Percentiles rank a stretch among this genome's conserved stretches.
These are phyloP conservation scores for Danionella cerebrum DNA, from an alignment of 2,113 vertebrate species.

Conservation along the genomic window DNA sequence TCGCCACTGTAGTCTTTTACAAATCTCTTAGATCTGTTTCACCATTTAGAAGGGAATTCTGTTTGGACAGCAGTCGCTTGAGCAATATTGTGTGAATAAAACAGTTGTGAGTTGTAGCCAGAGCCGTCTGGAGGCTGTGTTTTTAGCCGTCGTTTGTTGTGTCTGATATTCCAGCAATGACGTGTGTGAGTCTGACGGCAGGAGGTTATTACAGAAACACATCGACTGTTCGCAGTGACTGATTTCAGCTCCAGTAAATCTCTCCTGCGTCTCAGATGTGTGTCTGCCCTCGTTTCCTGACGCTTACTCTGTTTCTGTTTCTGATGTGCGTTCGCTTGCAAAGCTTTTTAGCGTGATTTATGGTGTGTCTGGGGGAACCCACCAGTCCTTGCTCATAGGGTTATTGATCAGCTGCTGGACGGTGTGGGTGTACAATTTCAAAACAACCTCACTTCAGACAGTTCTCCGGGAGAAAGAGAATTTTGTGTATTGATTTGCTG, in stretches of 20 bases:
- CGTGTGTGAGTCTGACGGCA: neutral
- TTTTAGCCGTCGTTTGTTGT: no score
- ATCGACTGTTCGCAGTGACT: neutral
- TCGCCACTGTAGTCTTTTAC: no score
- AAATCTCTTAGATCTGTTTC: no score
- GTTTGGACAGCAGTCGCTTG: no score
- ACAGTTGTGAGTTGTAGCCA: no score
- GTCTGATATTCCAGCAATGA: neutral
- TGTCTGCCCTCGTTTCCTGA: neutral
- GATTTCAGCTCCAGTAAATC: neutral
- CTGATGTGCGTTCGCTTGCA: neutral
- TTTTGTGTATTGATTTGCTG: no score
- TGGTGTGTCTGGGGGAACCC: neutral
- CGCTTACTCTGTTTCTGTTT: neutral
- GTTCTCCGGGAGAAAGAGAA: neutral
- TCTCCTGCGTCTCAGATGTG: neutral
- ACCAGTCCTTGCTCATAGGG: neutral
- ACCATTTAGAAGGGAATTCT: no score
- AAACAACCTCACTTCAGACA: neutral
- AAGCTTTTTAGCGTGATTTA: slow-evolving; percentile 15
- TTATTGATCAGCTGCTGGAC: slow-evolving; percentile 6
- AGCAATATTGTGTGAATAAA: no score
- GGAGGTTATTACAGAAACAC: neutral
- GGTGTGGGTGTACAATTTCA: neutral
- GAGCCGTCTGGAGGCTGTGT: no score